Conservation (phyloP, 2,797 vertebrate genomes). For the Centropyge bicolor region DNA sequence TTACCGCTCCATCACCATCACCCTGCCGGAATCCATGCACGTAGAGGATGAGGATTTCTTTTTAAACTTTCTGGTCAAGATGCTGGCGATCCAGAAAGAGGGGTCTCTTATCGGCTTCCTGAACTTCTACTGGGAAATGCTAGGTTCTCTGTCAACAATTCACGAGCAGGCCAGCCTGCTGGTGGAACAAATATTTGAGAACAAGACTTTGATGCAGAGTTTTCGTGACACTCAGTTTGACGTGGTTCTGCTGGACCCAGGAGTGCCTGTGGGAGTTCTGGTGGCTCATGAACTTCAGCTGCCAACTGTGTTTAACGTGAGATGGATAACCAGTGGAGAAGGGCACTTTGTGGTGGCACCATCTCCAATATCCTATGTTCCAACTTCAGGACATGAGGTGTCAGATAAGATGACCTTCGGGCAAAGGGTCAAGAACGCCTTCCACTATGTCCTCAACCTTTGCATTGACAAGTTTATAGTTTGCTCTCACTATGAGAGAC, state of each 20-base stretch:
- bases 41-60: slow-evolving; percentile 80
- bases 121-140: slow-evolving; percentile 74
- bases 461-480: slow-evolving; percentile 68
- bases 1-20: slow-evolving; percentile 79
- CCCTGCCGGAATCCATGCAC: slow-evolving; percentile 64
- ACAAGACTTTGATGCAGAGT: slow-evolving; percentile 76
- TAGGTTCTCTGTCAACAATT: slow-evolving; percentile 54
- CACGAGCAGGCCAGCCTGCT: slow-evolving; percentile 74
- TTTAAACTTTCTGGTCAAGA: slow-evolving; percentile 68
- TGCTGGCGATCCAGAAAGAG: slow-evolving; percentile 68
- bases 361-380: slow-evolving; percentile 82
- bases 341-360: slow-evolving; percentile 80
- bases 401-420: slow-evolving; percentile 78
- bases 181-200: slow-evolving; percentile 79
- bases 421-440: slow-evolving; percentile 73
- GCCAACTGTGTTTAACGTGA: slow-evolving; percentile 78
- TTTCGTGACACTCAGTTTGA: slow-evolving; percentile 73
- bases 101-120: slow-evolving; percentile 28
- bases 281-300: slow-evolving; percentile 81
- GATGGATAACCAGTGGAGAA: slow-evolving; percentile 82
- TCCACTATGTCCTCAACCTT: slow-evolving; percentile 65
- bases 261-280: slow-evolving; percentile 77
- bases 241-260: slow-evolving; percentile 80
- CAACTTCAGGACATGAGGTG: slow-evolving; percentile 45
- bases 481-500: slow-evolving; percentile 69